Conservation (phyloP, 2,888 invertebrate species). For the Lissocephala sabroskyi region DNA sequence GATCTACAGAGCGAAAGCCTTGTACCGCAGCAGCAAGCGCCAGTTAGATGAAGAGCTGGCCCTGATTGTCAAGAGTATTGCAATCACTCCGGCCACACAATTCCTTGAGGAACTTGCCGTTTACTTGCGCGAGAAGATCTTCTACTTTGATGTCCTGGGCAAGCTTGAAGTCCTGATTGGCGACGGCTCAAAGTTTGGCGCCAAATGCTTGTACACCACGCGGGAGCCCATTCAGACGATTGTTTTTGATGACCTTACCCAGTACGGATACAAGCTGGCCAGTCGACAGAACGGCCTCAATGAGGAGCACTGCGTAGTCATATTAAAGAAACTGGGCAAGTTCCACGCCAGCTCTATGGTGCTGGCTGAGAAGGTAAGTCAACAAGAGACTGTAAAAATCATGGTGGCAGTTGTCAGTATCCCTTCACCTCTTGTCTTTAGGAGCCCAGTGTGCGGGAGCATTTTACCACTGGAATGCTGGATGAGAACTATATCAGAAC, state of each 20-base stretch:
- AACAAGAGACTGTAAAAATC: no score
- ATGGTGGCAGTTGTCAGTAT: no score
- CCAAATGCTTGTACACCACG: slow-evolving; percentile 68
- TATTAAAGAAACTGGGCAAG: slow-evolving; percentile 74
- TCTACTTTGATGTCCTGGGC: slow-evolving; percentile 72
- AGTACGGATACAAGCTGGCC: slow-evolving; percentile 74
- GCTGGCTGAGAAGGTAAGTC: slow-evolving; percentile 73
- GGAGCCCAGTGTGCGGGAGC: slow-evolving; percentile 59
- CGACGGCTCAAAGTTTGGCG: slow-evolving; percentile 66
- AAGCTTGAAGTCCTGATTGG: slow-evolving; percentile 72
- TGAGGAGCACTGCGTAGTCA: slow-evolving; percentile 73
- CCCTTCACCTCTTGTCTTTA: slow-evolving; percentile 28
- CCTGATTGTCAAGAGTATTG: slow-evolving; percentile 69
- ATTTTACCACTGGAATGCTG: slow-evolving; percentile 66
- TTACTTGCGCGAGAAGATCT: slow-evolving; percentile 72
- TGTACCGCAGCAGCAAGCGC: slow-evolving; percentile 59
- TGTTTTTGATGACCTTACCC: slow-evolving; percentile 72
- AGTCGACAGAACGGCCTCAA: slow-evolving; percentile 75
- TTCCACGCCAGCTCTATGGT: slow-evolving; percentile 76
- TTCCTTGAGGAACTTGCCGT: slow-evolving; percentile 72
- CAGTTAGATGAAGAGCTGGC: slow-evolving; percentile 63
- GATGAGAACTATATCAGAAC: slow-evolving; percentile 66
- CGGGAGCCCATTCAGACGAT: slow-evolving; percentile 68
- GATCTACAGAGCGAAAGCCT: slow-evolving; percentile 63
- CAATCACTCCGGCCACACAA: slow-evolving; percentile 70